phyloP scores from a whole-genome alignment of 2,797 vertebrate genomes.

The Ctenopoma multispine region DNA sequence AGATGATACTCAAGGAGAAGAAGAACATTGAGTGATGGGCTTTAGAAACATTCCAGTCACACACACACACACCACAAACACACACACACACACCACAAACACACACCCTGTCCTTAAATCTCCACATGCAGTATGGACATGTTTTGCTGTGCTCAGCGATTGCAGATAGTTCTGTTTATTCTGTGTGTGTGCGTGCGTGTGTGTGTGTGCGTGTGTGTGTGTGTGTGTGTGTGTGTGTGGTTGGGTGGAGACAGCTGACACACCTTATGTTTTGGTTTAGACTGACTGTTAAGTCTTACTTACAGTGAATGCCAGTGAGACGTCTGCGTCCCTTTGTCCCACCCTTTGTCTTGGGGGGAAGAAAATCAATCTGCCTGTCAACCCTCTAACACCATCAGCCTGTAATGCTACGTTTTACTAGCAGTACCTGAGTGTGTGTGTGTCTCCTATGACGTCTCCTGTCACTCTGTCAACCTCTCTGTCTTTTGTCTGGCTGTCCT shows the following conservation, averaged over 20 bases:
- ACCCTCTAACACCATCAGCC: slow-evolving; percentile 55
- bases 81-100: slow-evolving; percentile 7
- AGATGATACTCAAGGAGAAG: slow-evolving; percentile 42
- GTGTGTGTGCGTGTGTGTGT: slow-evolving; percentile 14
- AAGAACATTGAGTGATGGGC: slow-evolving; percentile 67
- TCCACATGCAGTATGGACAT: neutral
- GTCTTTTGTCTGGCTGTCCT: slow-evolving; percentile 35
- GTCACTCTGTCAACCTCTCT: slow-evolving; percentile 53
- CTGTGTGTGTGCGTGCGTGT: slow-evolving; percentile 9
- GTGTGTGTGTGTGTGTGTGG: neutral
- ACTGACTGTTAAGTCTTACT: slow-evolving; percentile 53
- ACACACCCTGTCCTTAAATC: slow-evolving; percentile 46
- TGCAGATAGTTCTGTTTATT: slow-evolving; percentile 17
- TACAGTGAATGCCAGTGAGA: slow-evolving; percentile 64
- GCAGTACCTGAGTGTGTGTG: slow-evolving; percentile 24
- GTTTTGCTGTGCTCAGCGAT: slow-evolving; percentile 56
- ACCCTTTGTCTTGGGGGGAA: slow-evolving; percentile 31
- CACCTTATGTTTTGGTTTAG: slow-evolving; percentile 45
- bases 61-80: slow-evolving; percentile 17
- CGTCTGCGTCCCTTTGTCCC: slow-evolving; percentile 42
- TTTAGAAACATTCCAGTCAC: slow-evolving; percentile 49
- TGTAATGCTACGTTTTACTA: slow-evolving; percentile 58
- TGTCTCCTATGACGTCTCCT: slow-evolving; percentile 26
- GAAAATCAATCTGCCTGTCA: slow-evolving; percentile 79
- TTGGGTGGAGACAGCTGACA: slow-evolving; percentile 46